These are phyloP conservation scores for Pelusios castaneus DNA, from an alignment of 2,113 vertebrate species.

Conservation along the genomic window DNA sequence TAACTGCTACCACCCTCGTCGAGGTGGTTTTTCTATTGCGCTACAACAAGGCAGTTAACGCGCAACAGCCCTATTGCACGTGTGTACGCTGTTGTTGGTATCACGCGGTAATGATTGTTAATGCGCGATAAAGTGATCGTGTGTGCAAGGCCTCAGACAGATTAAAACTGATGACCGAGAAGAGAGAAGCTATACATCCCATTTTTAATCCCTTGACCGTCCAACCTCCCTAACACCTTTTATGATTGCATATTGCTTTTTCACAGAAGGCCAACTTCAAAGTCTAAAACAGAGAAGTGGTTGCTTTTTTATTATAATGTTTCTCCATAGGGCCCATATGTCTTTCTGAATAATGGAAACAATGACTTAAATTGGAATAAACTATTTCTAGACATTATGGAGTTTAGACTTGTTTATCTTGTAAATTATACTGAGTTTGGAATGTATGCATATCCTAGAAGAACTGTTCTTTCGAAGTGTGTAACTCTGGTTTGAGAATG, in stretches of 20 bases:
- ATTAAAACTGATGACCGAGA: too few species aligned
- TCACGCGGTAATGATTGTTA: too few species aligned
- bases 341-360: slow-evolving; percentile 40
- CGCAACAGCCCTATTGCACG: too few species aligned
- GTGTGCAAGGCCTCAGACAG: too few species aligned
- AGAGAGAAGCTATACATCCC: neutral
- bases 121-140: too few species aligned
- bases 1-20: too few species aligned
- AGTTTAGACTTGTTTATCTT: slow-evolving; percentile 41
- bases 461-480: slow-evolving; percentile 14
- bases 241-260: neutral
- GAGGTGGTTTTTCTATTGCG: too few species aligned
- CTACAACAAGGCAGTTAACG: too few species aligned
- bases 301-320: neutral
- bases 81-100: too few species aligned
- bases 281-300: slow-evolving; percentile 21
- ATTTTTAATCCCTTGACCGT: neutral
- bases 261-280: slow-evolving; percentile 21
- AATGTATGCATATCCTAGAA: slow-evolving; percentile 19
- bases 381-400: slow-evolving; percentile 1
- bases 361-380: slow-evolving; percentile 19
- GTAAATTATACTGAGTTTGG: neutral
- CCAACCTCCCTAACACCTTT: neutral
- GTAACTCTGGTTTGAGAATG: slow-evolving; percentile 16
- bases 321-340: slow-evolving; percentile 2